Evolutionary conservation across 2,888 invertebrate genomes (phyloP).

Genomic region (Endomychus coccineus): DNA sequence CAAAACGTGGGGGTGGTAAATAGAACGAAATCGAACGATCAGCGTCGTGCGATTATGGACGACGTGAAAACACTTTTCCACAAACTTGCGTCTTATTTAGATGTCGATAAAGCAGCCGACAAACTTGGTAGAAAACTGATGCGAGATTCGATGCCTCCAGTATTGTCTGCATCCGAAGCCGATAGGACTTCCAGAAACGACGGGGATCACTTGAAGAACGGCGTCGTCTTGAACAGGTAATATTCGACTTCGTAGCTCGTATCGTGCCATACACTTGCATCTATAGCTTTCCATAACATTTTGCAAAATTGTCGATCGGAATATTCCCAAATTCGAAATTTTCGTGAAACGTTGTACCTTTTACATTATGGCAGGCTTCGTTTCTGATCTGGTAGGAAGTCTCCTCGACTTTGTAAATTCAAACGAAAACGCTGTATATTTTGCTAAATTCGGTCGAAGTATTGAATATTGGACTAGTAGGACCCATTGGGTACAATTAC

Average conservation of each 20-base stretch:
- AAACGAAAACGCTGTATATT: too few species aligned
- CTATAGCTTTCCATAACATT: not conserved
- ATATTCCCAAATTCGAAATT: not conserved
- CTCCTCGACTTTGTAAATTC: too few species aligned
- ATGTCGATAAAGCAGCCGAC: constrained; percentile 77
- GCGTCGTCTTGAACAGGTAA: constrained; percentile 51
- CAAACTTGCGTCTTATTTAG: constrained; percentile 53
- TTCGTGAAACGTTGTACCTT: too few species aligned
- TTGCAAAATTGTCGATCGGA: not conserved
- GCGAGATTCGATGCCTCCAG: constrained; percentile 82
- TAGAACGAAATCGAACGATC: constrained; percentile 16
- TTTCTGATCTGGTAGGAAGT: too few species aligned
- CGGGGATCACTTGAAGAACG: constrained; percentile 60
- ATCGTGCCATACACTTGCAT: not conserved
- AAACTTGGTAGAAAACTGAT: constrained; percentile 77
- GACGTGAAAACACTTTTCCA: constrained; percentile 51
- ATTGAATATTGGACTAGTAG: too few species aligned
- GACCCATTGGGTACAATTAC: too few species aligned
- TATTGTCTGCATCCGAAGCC: constrained; percentile 59
- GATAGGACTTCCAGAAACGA: constrained; percentile 64
- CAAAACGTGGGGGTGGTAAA: constrained; percentile 66
- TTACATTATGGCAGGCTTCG: too few species aligned
- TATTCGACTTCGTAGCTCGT: not conserved
- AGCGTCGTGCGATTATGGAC: constrained; percentile 47
- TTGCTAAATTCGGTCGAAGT: too few species aligned